These are phyloP conservation scores for Falcunculus frontatus DNA, from an alignment of 2,113 vertebrate genomes.

Conservation along the genomic window DNA sequence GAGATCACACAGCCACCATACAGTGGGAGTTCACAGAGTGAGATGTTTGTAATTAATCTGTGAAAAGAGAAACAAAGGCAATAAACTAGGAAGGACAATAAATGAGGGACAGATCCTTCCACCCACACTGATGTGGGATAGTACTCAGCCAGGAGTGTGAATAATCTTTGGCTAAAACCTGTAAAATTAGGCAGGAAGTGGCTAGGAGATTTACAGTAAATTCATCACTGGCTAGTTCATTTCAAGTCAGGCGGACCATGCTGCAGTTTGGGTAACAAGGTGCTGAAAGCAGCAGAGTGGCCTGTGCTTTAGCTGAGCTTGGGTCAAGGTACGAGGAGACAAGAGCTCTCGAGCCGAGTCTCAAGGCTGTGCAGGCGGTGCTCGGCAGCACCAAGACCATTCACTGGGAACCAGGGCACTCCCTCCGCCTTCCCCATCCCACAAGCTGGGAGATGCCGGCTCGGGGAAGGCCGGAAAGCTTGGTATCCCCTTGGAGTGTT, in stretches of 20 bases:
- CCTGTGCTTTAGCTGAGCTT: not conserved
- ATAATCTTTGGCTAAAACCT: not conserved
- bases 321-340: not conserved
- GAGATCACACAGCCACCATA: conserved; percentile 51
- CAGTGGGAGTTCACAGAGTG: conserved; percentile 22
- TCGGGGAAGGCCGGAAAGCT: not conserved
- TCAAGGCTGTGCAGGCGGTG: accelerated
- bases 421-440: accelerated
- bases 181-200: not conserved
- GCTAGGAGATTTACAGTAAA: not conserved
- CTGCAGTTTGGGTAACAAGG: not conserved
- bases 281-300: not conserved
- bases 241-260: accelerated
- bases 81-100: not conserved
- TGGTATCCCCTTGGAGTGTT: accelerated
- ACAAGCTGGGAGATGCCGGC: accelerated
- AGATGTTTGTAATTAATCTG: conserved; percentile 57
- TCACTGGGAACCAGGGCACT: accelerated
- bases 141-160: not conserved
- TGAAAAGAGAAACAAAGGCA: conserved; percentile 47
- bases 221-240: not conserved
- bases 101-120: not conserved
- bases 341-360: accelerated
- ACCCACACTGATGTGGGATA: not conserved
- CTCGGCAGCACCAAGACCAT: accelerated